phyloP scores from a whole-genome alignment of 1,140 invertebrate genomes.

The Drosophila hydei region DNA sequence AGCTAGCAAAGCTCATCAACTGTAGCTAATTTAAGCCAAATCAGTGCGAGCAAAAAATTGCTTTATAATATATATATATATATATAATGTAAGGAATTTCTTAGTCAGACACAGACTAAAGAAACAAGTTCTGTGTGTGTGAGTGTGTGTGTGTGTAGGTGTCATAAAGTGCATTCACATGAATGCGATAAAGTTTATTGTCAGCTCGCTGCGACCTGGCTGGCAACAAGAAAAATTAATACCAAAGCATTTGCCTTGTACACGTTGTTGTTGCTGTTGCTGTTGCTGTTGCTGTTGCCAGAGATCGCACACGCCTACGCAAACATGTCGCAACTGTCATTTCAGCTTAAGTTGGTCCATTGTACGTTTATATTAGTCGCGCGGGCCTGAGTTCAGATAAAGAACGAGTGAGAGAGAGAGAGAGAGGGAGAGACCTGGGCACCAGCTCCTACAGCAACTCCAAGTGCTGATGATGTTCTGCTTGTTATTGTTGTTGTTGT shows the following conservation, averaged over 20 bases:
- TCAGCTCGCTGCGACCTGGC: slow-evolving; percentile 49
- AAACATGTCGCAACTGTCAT: slow-evolving; percentile 83
- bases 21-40: slow-evolving; percentile 15
- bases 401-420: slow-evolving; percentile 14
- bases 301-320: slow-evolving; percentile 82
- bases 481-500: slow-evolving; percentile 19
- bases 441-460: slow-evolving; percentile 1
- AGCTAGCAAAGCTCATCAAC: slow-evolving; percentile 20
- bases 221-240: slow-evolving; percentile 76
- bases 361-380: slow-evolving; percentile 83
- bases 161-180: slow-evolving; percentile 82
- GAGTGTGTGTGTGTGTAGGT: slow-evolving; percentile 60
- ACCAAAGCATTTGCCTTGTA: slow-evolving; percentile 70
- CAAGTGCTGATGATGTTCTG: slow-evolving; percentile 19
- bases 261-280: slow-evolving; percentile 27
- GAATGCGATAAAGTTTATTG: slow-evolving; percentile 83
- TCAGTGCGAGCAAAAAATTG: background rate
- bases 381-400: slow-evolving; percentile 55
- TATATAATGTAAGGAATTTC: slow-evolving; percentile 17
- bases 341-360: slow-evolving; percentile 82
- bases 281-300: slow-evolving; percentile 40
- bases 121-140: slow-evolving; percentile 5
- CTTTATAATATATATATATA: background rate
- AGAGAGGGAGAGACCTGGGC: slow-evolving; percentile 5
- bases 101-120: slow-evolving; percentile 1